Evolutionary conservation across 2,113 vertebrate genomes (phyloP), one percentile per base, ranked within the genome.

Genomic region (Proteles cristata): DNA sequence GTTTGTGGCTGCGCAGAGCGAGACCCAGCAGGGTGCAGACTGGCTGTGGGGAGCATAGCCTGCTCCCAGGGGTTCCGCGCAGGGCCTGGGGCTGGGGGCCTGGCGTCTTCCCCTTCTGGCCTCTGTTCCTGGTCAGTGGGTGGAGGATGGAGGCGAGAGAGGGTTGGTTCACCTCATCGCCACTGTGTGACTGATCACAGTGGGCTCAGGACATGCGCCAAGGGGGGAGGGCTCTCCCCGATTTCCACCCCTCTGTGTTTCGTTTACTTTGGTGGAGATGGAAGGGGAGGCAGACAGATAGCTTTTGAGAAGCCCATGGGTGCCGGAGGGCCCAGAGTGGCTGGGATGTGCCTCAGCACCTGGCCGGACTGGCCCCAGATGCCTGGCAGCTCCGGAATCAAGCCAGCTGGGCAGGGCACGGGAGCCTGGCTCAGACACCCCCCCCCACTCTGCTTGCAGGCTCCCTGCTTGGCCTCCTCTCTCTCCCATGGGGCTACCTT

Each of bases 191-290:
- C 15, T 17, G 48, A 66, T n/a, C 26, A 9, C 0, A 11, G 43
- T 0, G 33, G 65, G 35, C n/a, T 45, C 28, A 1, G 76, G 43
- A 35, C 19, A 21, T 1, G 7, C 4, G 71, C 53, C 2, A 0
- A 8, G 0, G 19, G 7, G 11, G 4, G 19, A 7, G 26, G 28
- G n/a, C 0, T 33, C n/a, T 28, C 3, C 0, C 28, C 1, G 15
- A 31, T 7, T 43, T 69, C 16, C 28, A 35, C 10, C 10, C 11
- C 61, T 55, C 26, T 83, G 14, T 25, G 43, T 25, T 73, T 26
- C 31, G 10, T 35, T 87, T 50, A 5, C 65, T 77, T 43, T 14
- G 25, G 55, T 4, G 19, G 68, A 31, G 39, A 14, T 10, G 43
- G 14, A 53, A 4, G 14, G 43, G 65, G 53, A 79, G 26, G 33